These are phyloP conservation scores for Recurvirostra avosetta DNA, from an alignment of 2,113 vertebrate genomes.

Conservation along the genomic window DNA sequence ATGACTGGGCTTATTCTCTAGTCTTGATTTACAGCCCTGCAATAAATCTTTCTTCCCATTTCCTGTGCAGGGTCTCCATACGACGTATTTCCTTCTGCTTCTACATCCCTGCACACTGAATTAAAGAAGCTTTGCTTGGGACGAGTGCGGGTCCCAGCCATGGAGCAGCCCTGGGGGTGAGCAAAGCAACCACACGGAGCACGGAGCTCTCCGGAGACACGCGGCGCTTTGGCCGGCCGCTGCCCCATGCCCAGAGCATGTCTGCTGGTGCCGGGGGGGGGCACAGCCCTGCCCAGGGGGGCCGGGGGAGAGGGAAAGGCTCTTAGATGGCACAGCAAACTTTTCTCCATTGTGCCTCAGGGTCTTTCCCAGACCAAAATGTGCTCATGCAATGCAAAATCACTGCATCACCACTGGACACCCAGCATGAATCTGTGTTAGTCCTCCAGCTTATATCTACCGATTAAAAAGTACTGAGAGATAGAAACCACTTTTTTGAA, in stretches of 20 bases:
- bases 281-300: not conserved
- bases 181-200: accelerated
- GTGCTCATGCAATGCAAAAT: accelerated
- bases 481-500: not conserved
- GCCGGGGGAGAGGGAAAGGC: not conserved
- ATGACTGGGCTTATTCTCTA: not conserved
- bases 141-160: accelerated
- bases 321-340: not conserved
- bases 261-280: not conserved
- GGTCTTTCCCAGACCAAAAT: not conserved
- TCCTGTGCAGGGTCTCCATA: not conserved
- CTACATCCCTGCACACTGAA: accelerated
- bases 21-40: not conserved
- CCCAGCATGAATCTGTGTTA: not conserved
- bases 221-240: too few species aligned
- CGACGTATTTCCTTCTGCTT: not conserved
- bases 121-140: accelerated
- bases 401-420: accelerated
- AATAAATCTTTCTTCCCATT: not conserved
- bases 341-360: not conserved
- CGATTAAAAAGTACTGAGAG: not conserved
- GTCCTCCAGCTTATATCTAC: not conserved
- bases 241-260: accelerated
- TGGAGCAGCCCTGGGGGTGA: not conserved
- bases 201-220: not conserved